Conservation (phyloP, 2,888 invertebrate genomes). For the Patella caerulea region DNA sequence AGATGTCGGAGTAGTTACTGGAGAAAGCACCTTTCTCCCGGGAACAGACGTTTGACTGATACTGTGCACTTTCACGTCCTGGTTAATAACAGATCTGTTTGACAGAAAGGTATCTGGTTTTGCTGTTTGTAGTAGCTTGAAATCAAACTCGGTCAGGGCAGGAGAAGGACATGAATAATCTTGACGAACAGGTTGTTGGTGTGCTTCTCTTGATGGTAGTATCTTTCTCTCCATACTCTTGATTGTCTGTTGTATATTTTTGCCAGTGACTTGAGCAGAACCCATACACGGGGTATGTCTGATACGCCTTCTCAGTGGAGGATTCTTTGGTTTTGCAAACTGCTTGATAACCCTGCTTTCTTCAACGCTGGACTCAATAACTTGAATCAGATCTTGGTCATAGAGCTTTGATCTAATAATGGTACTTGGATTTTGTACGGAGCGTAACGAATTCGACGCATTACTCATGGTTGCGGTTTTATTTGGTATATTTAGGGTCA, state of each 20-base stretch:
- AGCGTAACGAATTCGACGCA: too few relatives aligned
- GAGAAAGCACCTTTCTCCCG: too few relatives aligned
- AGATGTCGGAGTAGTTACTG: too few relatives aligned
- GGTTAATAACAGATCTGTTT: too few relatives aligned
- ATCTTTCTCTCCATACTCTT: background rate
- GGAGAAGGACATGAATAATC: constrained; percentile 20
- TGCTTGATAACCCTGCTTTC: background rate
- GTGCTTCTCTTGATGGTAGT: background rate
- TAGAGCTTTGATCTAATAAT: too few relatives aligned
- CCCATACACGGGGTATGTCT: constrained; percentile 12
- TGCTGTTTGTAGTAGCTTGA: constrained; percentile 36
- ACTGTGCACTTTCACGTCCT: too few relatives aligned
- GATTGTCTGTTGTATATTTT: constrained; percentile 3
- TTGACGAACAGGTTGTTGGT: constrained; percentile 6
- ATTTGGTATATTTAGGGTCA: background rate
- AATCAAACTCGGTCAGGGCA: constrained; percentile 50
- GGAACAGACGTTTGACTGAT: too few relatives aligned
- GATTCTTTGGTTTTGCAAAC: constrained; percentile 14
- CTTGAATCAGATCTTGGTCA: background rate
- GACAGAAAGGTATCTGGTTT: constrained; percentile 6
- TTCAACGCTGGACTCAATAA: background rate
- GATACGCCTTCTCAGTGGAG: constrained; percentile 15
- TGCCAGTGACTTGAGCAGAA: background rate
- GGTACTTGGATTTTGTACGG: too few relatives aligned
- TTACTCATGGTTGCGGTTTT: too few relatives aligned